Evolutionary conservation across 2,113 vertebrate genomes (phyloP), one percentile per base, ranked within the genome.

Genomic region (Engystomops pustulosus): DNA sequence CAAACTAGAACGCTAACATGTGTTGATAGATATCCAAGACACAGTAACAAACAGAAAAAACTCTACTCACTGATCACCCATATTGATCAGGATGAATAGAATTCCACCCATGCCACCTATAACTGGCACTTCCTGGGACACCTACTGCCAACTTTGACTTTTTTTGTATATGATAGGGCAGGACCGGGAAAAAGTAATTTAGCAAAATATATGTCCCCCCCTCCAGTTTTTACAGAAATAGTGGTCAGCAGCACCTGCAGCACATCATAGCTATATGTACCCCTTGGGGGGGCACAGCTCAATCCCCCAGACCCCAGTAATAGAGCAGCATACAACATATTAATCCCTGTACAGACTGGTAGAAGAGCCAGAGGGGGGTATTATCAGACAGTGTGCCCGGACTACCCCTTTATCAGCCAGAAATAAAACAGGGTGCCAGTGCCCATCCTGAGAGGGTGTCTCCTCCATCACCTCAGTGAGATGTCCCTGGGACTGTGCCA

Each of bases 401-500:
- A n/a, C n/a, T n/a, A n/a, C n/a, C n/a, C n/a, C n/a, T n/a, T n/a
- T n/a, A n/a, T 0, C 14, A 17, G 47, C 47, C 14, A 49, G 47
- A 5, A 4, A 41, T 4, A 8, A 53, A 6, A 3, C 51, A 25
- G 15, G 11, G 25, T 11, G 58, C 15, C 12, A 17, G 27, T 17
- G 60, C 27, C 27, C 60, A 32, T 17, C 27, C 27, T 34, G 60
- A 32, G 60, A 65, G 10, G 12, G 58, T 32, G 58, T 34, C 53
- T 53, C 15, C 23, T 38, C 27, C 45, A 70, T 45, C 11, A 51
- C 44, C 27, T 44, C 30, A 17, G 20, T 17, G 10, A 23, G 47
- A 5, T 14, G 25, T 34, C 10, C 11, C 55, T 83, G 81, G 81
- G 81, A 3, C 27, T 6, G 70, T 65, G 81, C 81, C 81, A 83